These are phyloP conservation scores for Hemicrepidius hirtus DNA, from an alignment of 2,888 invertebrate species.

Conservation along the genomic window DNA sequence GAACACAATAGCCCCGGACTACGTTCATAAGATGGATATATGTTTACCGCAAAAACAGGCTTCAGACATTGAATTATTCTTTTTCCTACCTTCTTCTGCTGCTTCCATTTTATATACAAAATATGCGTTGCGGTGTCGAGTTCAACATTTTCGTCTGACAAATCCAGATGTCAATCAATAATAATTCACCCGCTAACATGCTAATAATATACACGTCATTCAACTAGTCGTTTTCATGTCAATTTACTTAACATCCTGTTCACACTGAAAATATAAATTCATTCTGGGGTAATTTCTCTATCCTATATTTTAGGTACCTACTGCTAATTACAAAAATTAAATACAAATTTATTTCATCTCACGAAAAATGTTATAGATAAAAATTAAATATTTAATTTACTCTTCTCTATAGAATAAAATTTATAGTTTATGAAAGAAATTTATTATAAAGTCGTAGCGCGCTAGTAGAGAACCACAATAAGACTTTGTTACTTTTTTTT, in stretches of 20 bases:
- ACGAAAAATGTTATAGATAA: too few relatives aligned
- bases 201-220: constrained; percentile 26
- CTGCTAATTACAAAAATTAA: too few relatives aligned
- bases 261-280: background rate
- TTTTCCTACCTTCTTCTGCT: background rate
- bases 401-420: too few relatives aligned
- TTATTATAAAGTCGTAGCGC: too few relatives aligned
- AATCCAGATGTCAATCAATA: constrained; percentile 31
- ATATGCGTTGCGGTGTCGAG: background rate
- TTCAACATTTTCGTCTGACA: constrained; percentile 18
- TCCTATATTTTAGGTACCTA: too few relatives aligned
- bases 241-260: constrained; percentile 9
- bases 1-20: constrained; percentile 15
- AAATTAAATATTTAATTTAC: too few relatives aligned
- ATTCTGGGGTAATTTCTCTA: too few relatives aligned
- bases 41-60: constrained; percentile 17
- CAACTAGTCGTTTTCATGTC: background rate
- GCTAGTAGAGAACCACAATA: too few relatives aligned
- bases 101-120: constrained; percentile 1
- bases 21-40: constrained; percentile 25
- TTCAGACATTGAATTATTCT: constrained; percentile 22
- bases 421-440: too few relatives aligned
- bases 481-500: too few relatives aligned
- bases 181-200: constrained; percentile 13
- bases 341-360: too few relatives aligned